Base-by-base conservation (phyloP, 2,888 invertebrate genomes). In the Machimus atricapillus region DNA sequence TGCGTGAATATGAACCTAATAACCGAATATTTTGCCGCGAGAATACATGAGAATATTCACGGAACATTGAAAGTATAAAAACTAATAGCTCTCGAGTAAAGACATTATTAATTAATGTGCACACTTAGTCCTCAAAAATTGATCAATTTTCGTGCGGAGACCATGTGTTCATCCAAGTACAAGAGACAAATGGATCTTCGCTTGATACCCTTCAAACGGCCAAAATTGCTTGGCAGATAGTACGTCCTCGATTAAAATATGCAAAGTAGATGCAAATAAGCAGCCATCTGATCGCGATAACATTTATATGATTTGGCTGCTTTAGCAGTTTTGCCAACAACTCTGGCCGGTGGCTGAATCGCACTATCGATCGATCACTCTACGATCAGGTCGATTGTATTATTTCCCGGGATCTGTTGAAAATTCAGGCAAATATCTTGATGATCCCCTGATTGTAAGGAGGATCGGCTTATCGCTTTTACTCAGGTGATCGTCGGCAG, bases 221-320 rank as follows among this genome's bases (percentile, higher is more conserved):
- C 66, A 3, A 66, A 66, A 66, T 66, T 66, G 23, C 27, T 12
- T 66, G 27, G 52, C 52, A 52, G 27, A 23, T n/a, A 66, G 66
- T 76, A n/a, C 37, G 37, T 81, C 16, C 81, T 56, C 34, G 43
- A 3, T 66, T 78, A 87, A 88, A 82, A 86, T 88, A 88, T 88
- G 88, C 88, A 88, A 88, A 88, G 76, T 83, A 86, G 78, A 88
- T 88, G 88, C 86, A 88, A 87, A 88, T 87, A 88, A 87, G 86
- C 73, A 86, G 86, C 66, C 88, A 88, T 87, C 87, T 82, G 88
- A 88, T 88, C 86, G 86, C 86, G 88, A 88, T 88, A 88, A 87
- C 87, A 83, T 88, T 88, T 87, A 88, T 88, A 87, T 86, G 88
- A 88, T 86, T 88, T 88, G 87, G 88, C 87, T 88, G 86, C 52